Evolutionary conservation across 2,113 vertebrate genomes (phyloP).

Genomic region (Lamprologus ornatipinnis): DNA sequence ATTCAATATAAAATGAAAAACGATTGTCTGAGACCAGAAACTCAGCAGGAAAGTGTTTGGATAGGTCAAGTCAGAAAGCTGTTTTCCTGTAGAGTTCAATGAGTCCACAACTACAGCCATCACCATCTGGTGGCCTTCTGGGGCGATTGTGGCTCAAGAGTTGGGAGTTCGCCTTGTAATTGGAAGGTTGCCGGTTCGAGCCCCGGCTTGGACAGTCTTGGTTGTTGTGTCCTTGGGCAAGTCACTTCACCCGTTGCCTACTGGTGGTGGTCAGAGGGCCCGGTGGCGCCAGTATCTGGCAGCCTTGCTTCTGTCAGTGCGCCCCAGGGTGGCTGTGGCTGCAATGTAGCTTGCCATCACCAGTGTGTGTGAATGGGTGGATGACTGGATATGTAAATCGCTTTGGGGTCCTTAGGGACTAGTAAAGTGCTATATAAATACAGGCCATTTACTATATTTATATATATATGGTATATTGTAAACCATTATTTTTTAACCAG

Average conservation of each 20-base stretch:
- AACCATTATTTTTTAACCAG: neutral
- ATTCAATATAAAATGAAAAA: neutral
- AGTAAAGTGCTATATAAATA: neutral
- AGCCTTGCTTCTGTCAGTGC: neutral
- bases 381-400: neutral
- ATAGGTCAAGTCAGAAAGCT: neutral
- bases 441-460: neutral
- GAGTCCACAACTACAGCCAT: neutral
- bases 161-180: accelerated
- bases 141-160: neutral
- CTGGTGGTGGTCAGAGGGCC: neutral
- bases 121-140: neutral
- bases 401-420: neutral
- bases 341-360: neutral
- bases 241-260: neutral
- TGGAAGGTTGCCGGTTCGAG: accelerated
- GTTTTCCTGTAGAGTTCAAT: neutral
- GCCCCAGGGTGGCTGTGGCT: neutral
- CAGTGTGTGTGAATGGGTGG: neutral
- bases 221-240: neutral
- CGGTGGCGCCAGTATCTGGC: accelerated
- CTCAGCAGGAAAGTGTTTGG: neutral
- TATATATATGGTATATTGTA: no score
- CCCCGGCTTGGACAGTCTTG: accelerated
- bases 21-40: neutral